Conservation (phyloP, 2,888 invertebrate genomes). For the Heliconius aoede region DNA sequence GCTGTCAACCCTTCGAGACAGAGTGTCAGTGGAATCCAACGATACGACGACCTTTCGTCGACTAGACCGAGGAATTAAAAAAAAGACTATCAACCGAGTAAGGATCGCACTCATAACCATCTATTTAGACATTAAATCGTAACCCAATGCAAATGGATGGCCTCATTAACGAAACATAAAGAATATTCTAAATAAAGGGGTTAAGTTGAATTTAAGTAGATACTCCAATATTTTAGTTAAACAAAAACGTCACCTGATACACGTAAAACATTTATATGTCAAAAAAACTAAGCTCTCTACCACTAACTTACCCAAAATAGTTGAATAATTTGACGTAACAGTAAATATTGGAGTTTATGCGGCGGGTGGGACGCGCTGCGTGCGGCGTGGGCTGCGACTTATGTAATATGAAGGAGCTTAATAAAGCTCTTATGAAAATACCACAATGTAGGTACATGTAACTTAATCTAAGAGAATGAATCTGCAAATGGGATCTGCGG, state of each 20-base stretch:
- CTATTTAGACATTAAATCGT: no score
- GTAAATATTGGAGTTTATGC: constrained; percentile 33
- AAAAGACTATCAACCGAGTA: no score
- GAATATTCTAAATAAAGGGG: background rate
- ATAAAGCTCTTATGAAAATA: constrained; percentile 75
- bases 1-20: no score
- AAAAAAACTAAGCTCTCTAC: background rate
- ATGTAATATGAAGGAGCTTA: constrained; percentile 66
- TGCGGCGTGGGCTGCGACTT: constrained; percentile 59
- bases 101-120: no score
- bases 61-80: no score
- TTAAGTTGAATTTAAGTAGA: background rate
- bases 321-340: constrained; percentile 22
- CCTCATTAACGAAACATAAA: background rate
- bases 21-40: no score
- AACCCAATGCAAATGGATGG: no score
- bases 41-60: no score
- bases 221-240: background rate
- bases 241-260: background rate
- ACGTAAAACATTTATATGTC: background rate
- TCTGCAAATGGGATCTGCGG: constrained; percentile 71
- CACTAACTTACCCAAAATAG: constrained; percentile 2
- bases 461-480: constrained; percentile 75
- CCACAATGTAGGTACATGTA: constrained; percentile 70
- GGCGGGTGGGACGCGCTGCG: constrained; percentile 31